These are phyloP conservation scores for Sturmia bella DNA, from an alignment of 2,888 invertebrate genomes.

Conservation along the genomic window DNA sequence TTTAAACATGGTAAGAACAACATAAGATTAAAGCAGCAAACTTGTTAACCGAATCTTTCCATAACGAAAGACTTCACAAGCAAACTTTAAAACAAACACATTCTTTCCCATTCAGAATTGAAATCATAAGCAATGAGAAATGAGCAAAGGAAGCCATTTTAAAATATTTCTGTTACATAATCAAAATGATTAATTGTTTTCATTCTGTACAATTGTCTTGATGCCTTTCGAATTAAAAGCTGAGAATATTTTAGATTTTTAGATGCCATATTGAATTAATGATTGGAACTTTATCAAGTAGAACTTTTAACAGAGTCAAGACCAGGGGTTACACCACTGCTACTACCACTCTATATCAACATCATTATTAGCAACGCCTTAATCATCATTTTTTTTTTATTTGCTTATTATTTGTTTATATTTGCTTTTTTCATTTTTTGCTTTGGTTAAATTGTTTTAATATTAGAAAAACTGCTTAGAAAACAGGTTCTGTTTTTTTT, in stretches of 20 bases:
- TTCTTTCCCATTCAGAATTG: not conserved
- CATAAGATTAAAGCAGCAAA: slow-evolving; percentile 49
- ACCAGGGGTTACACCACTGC: slow-evolving; percentile 23
- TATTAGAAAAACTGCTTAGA: slow-evolving; percentile 61
- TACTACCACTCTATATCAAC: not conserved
- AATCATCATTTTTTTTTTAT: slow-evolving; percentile 14
- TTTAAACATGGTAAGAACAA: slow-evolving; percentile 55
- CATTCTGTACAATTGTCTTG: not conserved
- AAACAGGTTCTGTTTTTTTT: slow-evolving; percentile 62
- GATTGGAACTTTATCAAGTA: slow-evolving; percentile 13
- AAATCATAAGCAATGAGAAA: not conserved
- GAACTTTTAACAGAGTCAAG: slow-evolving; percentile 24
- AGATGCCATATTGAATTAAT: slow-evolving; percentile 1
- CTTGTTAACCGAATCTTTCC: not conserved
- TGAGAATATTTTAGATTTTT: not conserved
- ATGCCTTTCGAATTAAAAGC: not conserved
- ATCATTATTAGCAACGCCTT: slow-evolving; percentile 18
- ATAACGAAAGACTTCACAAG: slow-evolving; percentile 37
- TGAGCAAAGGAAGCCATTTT: not conserved
- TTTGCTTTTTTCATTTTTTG: not conserved
- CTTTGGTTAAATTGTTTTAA: slow-evolving; percentile 30
- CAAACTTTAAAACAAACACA: slow-evolving; percentile 16
- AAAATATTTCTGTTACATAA: slow-evolving; percentile 21
- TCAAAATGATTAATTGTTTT: slow-evolving; percentile 39
- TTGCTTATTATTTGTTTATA: slow-evolving; percentile 62